Base-by-base conservation (phyloP, 2,797 vertebrate genomes). In the Microchirus variegatus region DNA sequence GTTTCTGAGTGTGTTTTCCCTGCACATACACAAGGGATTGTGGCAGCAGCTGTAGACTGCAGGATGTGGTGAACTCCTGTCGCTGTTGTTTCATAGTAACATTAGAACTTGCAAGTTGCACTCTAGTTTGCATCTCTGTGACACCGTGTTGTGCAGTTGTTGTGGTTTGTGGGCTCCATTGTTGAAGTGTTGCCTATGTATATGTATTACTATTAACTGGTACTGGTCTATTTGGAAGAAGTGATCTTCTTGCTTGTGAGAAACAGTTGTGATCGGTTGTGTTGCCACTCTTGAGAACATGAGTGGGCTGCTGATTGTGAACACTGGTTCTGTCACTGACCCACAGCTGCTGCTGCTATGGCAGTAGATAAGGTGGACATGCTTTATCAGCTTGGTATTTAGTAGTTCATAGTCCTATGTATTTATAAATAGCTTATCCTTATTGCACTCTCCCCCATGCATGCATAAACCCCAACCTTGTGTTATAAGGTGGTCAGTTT, bases 61-160 rank as follows among this genome's bases (percentile, higher is more conserved):
- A 87, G 92, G 90, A 93, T 92, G 91, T 90, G 90, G 89, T 84
- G 44, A 84, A 70, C 46, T 65, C 15, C 5, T 76, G 63, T 78
- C 75, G 63, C 49, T 77, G 52, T 48, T 66, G 62, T 80, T 63
- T 82, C 62, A 76, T 53, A 48, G 59, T 85, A 68, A 63, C 59
- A 36, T 17, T 53, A 67, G 13, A 54, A 59, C 46, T 81, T 0
- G 5, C 73, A 65, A 26, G 49, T 60, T 86, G 79, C 79, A 65
- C 18, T 9, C 10, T n/a, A n/a, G n/a, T n/a, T n/a, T 81, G 70
- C 58, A 67, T 70, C 59, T 75, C 44, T 26, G 14, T 72, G 12
- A 80, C 17, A 58, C 36, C 37, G 22, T 41, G 19, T 56, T 48
- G 1, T 61, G 75, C 58, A 77, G 53, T 71, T 73, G 47, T 62